Percentiles rank a stretch among this genome's conserved stretches.
Conservation (phyloP, 2,888 invertebrate species). For the Agrotis ipsilon region DNA sequence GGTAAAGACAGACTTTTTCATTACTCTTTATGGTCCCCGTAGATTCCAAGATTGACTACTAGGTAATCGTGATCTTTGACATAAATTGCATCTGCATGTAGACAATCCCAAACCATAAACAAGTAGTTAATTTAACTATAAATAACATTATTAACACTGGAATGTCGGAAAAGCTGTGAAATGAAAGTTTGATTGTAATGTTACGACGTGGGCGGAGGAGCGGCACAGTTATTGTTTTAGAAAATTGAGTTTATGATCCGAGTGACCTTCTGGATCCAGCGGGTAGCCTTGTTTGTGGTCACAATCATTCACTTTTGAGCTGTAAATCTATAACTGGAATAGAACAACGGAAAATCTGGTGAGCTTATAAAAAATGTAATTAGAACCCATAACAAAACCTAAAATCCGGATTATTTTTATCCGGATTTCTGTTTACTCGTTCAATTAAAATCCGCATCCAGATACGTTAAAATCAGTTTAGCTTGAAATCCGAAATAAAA, state of each 20-base stretch:
- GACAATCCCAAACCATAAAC: constrained; percentile 1
- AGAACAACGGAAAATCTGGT: neutral
- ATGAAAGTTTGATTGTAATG: constrained; percentile 21
- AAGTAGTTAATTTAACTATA: constrained; percentile 11
- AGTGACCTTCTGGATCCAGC: constrained; percentile 16
- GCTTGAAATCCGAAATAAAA: no score
- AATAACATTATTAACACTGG: constrained; percentile 21
- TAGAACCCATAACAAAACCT: no score
- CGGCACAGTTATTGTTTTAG: constrained; percentile 48
- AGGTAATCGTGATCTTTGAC: neutral
- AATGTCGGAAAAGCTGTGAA: constrained; percentile 23
- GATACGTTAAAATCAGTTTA: no score
- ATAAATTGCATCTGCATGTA: constrained; percentile 13
- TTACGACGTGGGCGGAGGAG: constrained; percentile 27
- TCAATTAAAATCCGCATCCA: no score
- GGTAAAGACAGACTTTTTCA: neutral
- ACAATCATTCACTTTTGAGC: neutral
- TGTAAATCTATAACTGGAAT: constrained; percentile 24
- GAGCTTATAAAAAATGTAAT: neutral
- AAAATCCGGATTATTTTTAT: no score
- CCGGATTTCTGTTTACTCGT: no score
- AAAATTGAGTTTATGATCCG: constrained; percentile 36
- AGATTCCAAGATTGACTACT: neutral
- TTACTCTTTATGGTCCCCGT: neutral
- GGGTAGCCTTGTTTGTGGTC: constrained; percentile 31